phyloP scores from a whole-genome alignment of 2,797 vertebrate genomes.

The Lacerta viridis region DNA sequence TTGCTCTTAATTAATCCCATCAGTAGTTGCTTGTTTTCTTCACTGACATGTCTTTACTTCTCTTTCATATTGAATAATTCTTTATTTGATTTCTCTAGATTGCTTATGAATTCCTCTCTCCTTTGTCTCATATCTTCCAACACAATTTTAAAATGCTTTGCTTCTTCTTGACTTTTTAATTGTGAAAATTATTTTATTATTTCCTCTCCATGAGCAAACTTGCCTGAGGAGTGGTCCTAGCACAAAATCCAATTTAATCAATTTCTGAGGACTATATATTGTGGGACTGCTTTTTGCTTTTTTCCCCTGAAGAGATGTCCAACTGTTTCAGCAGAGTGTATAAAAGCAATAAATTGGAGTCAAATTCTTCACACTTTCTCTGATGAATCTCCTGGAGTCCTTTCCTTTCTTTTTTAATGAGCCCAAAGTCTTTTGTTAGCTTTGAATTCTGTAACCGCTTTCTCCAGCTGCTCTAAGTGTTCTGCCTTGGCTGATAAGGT shows the following conservation, averaged over 20 bases:
- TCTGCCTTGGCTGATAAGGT: constrained; percentile 69
- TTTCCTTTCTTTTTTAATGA: constrained; percentile 61
- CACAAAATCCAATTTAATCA: background rate
- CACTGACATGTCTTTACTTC: constrained; percentile 49
- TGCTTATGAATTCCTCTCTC: constrained; percentile 71
- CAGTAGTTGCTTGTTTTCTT: too few species aligned
- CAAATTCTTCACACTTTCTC: constrained; percentile 75
- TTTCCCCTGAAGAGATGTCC: constrained; percentile 38
- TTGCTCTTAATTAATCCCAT: constrained; percentile 34
- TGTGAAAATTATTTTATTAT: constrained; percentile 48
- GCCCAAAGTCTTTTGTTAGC: constrained; percentile 71
- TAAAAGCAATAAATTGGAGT: constrained; percentile 61
- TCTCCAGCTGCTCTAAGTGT: constrained; percentile 68
- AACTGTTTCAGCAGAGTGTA: constrained; percentile 73
- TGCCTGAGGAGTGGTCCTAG: constrained; percentile 38
- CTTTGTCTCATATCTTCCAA: constrained; percentile 79
- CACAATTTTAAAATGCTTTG: constrained; percentile 65
- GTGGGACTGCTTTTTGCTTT: too few species aligned
- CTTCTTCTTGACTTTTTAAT: constrained; percentile 64
- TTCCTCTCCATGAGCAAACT: constrained; percentile 68
- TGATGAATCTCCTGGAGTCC: constrained; percentile 75
- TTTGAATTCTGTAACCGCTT: constrained; percentile 65
- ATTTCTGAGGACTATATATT: background rate
- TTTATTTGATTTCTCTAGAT: constrained; percentile 70
- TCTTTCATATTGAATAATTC: constrained; percentile 72